Evolutionary conservation across 2,888 invertebrate species (phyloP), one percentile per base, ranked within the genome.

Genomic region (Girardia tigrina): DNA sequence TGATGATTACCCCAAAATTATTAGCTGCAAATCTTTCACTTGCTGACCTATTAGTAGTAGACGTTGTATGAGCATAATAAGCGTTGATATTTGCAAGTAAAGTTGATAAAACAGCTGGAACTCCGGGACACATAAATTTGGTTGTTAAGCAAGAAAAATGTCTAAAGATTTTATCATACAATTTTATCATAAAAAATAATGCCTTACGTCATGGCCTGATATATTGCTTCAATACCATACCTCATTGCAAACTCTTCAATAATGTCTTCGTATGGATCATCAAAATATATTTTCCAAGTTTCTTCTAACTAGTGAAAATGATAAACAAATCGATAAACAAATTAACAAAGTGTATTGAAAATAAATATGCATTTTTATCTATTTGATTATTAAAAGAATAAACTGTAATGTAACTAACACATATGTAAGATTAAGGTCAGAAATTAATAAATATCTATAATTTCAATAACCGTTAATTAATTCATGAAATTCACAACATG

Each of bases 231-330:
- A 80, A 98, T 95, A 77, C 98, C 98, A 85, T 97, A 98, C 86
- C 98, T 88, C 95, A 99, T 98, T 0, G 97, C 95, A 85, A 98
- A 98, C 85, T 98, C 98, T 82, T 98, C 97, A 0, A 97, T 95
- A 73, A 98, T 93, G 84, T 98, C 98, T 83, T 98, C 94, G 0
- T 94, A 93, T 69, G 91, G 91, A 80, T 94, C 94, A 82, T 97
- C 95, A 85, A 97, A 98, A 86, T 98, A 99, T 27, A 95, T 89
- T 85, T 97, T 98, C 97, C 97, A 98, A 0, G 94, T 94, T 81
- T 98, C 97, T 81, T 97, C 97, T 56, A 94, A 78, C 71, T 77
- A 75, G 0, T 71, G 75, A 74, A 75, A 71, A 73, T 72, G 77
- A 75, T n/a, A n/a, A n/a, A n/a, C n/a, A n/a, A n/a, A n/a, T n/a